Evolutionary conservation across 2,797 vertebrate species (phyloP).

Genomic region (Pteronotus mesoamericanus): DNA sequence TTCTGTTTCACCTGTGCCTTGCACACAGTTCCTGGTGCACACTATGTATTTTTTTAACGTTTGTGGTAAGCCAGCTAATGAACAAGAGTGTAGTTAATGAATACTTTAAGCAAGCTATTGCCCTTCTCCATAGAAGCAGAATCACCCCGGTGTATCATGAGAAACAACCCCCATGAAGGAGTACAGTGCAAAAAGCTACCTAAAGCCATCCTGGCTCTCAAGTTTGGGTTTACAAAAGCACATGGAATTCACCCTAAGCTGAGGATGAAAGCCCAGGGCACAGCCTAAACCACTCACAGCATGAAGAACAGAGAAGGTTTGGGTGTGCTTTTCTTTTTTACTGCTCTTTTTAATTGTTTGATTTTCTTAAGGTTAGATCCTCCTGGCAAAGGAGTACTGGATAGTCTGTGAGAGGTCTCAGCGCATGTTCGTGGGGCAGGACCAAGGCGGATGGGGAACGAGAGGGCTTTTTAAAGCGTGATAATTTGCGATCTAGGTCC

Average conservation of each 20-base stretch:
- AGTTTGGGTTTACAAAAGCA: background rate
- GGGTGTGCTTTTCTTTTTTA: background rate
- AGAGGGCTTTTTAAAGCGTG: background rate
- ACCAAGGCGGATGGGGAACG: background rate
- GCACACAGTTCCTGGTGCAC: background rate
- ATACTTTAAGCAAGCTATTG: background rate
- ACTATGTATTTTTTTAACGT: background rate
- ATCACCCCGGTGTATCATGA: background rate
- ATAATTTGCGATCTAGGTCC: background rate
- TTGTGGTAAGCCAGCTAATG: background rate
- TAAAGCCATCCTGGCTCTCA: background rate
- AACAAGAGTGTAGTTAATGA: background rate
- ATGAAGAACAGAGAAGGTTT: background rate
- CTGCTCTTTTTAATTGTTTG: background rate
- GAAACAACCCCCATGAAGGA: background rate
- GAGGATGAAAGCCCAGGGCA: background rate
- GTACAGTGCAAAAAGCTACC: background rate
- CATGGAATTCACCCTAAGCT: background rate
- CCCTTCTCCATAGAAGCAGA: conserved; percentile 10
- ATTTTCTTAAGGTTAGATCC: conserved; percentile 18
- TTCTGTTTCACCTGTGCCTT: background rate
- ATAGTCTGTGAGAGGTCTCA: background rate
- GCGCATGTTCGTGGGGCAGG: background rate
- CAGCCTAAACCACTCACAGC: background rate
- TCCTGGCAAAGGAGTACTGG: background rate